Evolutionary conservation across 2,797 vertebrate genomes (phyloP).

Genomic region (Cossypha dichroa): DNA sequence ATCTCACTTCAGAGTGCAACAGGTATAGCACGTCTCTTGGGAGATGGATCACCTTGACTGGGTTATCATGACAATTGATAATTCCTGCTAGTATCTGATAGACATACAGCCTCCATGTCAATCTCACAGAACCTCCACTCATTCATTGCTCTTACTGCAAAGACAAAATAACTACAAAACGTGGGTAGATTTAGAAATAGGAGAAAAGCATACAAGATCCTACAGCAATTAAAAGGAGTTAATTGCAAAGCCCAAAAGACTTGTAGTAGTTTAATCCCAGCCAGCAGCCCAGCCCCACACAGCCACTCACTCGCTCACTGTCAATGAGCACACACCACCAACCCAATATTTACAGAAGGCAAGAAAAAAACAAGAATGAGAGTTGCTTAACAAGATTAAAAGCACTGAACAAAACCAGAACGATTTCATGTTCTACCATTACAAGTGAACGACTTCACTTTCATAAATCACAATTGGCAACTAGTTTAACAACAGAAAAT

Average conservation of each 20-base stretch:
- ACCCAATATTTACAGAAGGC: not conserved
- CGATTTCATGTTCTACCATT: not conserved
- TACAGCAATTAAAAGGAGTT: not conserved
- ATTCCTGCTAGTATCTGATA: not conserved
- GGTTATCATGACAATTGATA: not conserved
- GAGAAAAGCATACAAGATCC: not conserved
- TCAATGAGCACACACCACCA: not conserved
- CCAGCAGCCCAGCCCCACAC: not conserved
- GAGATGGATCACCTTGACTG: not conserved
- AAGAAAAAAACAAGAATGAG: not conserved
- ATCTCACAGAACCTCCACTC: not conserved
- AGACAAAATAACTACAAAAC: not conserved
- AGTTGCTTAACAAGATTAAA: not conserved
- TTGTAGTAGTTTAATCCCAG: not conserved
- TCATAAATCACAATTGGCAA: not conserved
- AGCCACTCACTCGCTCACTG: rapidly evolving
- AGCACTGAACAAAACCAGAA: not conserved
- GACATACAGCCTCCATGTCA: not conserved
- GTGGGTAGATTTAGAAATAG: not conserved
- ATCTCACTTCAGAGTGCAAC: not conserved
- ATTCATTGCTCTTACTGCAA: not conserved
- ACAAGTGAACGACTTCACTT: not conserved
- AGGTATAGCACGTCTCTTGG: not conserved
- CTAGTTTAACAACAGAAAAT: slow-evolving; percentile 29
- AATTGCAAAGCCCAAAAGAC: not conserved